Percentiles rank a stretch among this genome's conserved stretches.
phyloP scores from a whole-genome alignment of 2,888 invertebrate genomes.

The Heliconius aoede region DNA sequence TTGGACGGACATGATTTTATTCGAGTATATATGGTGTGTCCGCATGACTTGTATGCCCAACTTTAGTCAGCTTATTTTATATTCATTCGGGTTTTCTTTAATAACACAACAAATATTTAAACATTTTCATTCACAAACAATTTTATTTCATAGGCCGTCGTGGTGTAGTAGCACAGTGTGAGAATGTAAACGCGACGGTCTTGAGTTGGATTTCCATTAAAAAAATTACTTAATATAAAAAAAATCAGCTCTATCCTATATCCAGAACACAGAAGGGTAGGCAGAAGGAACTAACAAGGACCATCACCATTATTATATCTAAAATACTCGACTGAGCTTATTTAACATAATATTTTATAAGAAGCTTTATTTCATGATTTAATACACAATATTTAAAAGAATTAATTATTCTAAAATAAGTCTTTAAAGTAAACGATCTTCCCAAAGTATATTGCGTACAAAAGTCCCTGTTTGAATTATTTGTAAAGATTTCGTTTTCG shows the following conservation, averaged over 20 bases:
- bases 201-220: no score
- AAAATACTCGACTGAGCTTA: not conserved
- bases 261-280: no score
- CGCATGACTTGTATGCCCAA: slow-evolving; percentile 25
- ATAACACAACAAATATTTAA: no score
- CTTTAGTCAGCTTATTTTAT: not conserved
- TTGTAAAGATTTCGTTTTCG: slow-evolving; percentile 52
- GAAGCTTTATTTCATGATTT: slow-evolving; percentile 27
- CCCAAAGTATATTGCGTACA: slow-evolving; percentile 49
- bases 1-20: slow-evolving; percentile 41
- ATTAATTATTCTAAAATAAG: slow-evolving; percentile 45
- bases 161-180: no score
- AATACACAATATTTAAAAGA: slow-evolving; percentile 40
- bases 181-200: no score
- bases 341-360: not conserved
- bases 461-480: slow-evolving; percentile 50
- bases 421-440: slow-evolving; percentile 43
- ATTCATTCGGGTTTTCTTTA: not conserved
- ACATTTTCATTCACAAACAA: no score
- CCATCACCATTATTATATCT: not conserved
- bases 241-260: no score
- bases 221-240: no score
- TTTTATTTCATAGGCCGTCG: no score
- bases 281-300: no score
- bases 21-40: slow-evolving; percentile 32